Evolutionary conservation across 2,888 invertebrate genomes (phyloP).

Genomic region (Brenthis daphne): DNA sequence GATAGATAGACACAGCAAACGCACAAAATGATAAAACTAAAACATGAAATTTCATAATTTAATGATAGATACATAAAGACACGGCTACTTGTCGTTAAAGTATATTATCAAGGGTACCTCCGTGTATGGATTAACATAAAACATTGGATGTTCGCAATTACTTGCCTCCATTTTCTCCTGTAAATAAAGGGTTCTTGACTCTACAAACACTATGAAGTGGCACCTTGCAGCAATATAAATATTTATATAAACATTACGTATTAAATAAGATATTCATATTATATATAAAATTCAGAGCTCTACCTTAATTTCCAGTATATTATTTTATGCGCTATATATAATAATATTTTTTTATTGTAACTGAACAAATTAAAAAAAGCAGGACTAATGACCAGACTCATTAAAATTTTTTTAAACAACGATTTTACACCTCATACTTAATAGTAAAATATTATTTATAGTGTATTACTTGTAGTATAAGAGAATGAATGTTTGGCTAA

Average conservation of each 20-base stretch:
- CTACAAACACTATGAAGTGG: slow-evolving; percentile 37
- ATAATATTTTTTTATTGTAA: too few relatives aligned
- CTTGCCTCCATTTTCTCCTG: slow-evolving; percentile 36
- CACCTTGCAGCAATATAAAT: slow-evolving; percentile 34
- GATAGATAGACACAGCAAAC: not conserved
- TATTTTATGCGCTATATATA: too few relatives aligned
- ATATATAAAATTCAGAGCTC: slow-evolving; percentile 1
- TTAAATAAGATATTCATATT: slow-evolving; percentile 8
- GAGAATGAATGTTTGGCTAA: too few relatives aligned
- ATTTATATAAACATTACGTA: slow-evolving; percentile 35
- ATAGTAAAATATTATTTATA: too few relatives aligned
- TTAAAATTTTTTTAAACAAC: too few relatives aligned
- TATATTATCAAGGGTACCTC: slow-evolving; percentile 11
- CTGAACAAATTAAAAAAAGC: too few relatives aligned
- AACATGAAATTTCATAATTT: slow-evolving; percentile 17
- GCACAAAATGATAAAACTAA: not conserved
- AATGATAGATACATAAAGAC: slow-evolving; percentile 22
- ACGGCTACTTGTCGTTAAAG: slow-evolving; percentile 16
- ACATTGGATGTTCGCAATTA: slow-evolving; percentile 37
- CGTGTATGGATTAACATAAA: slow-evolving; percentile 33
- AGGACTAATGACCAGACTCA: too few relatives aligned
- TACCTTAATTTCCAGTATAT: not conserved
- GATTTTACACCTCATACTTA: too few relatives aligned
- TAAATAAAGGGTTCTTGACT: slow-evolving; percentile 41
- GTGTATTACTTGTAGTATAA: too few relatives aligned